Base-by-base conservation (phyloP, 2,797 vertebrate species). In the Ataeniobius toweri region DNA sequence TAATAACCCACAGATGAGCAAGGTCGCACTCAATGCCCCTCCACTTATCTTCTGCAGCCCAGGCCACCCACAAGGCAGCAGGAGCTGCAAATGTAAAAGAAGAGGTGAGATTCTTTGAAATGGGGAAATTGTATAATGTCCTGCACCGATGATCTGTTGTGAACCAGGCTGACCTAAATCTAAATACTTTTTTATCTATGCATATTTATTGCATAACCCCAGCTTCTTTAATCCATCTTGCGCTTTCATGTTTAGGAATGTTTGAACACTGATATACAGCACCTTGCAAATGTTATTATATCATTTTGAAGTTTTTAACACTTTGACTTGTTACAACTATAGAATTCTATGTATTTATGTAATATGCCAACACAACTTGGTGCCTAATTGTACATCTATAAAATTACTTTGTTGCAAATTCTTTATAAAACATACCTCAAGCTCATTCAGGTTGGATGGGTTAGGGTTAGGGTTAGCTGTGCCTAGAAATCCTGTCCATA, bases 1-100 rank as follows among this genome's bases (percentile, higher is more conserved):
- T 85, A 87, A 88, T 90, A 82, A 86, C 55, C 41, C 70, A 39
- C 75, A 82, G 74, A 78, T 14, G n/a, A 63, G 53, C 67, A 81
- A 85, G 88, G 90, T 87, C 78, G 79, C 78, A 70, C 31, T 7
- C 28, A 7, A 78, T 80, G 79, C 69, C 74, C 73, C 24, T 31
- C 14, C 80, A 83, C 86, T 85, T 80, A 83, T 85, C 86, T 80
- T 51, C 75, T 77, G 20, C 68, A 22, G 79, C 73, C 80, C 78
- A 76, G 84, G 79, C 84, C 83, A 77, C 73, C 73, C 75, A 82
- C 68, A 73, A 76, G 53, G 53, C 41, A 59, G 79, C 71, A 82
- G 28, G 22, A 3, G 55, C 22, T 58, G 58, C 26, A 36, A n/a
- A 63, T 18, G 41, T 24, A 69, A 31, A 36, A 18, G 46, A 73